phyloP scores from a whole-genome alignment of 2,797 vertebrate genomes.

The Eulemur coronatus region DNA sequence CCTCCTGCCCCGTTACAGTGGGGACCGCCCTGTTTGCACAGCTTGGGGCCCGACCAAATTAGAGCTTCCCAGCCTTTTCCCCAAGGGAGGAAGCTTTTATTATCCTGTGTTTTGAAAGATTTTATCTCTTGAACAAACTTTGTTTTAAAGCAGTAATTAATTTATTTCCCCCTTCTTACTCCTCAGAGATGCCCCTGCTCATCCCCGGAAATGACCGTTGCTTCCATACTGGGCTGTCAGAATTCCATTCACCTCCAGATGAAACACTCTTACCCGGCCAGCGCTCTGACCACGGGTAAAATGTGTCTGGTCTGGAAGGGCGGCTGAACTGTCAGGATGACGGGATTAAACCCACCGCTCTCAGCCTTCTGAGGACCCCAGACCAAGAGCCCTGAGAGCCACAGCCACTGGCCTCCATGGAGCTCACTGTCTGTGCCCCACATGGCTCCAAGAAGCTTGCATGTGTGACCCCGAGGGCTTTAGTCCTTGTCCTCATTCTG shows the following conservation, averaged over 20 bases:
- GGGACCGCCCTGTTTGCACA: background rate
- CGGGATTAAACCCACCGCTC: rapidly evolving
- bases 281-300: background rate
- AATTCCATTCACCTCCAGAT: background rate
- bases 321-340: background rate
- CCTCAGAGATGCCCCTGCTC: background rate
- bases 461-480: rapidly evolving
- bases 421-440: background rate
- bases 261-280: background rate
- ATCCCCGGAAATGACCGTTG: background rate
- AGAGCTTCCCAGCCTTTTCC: background rate
- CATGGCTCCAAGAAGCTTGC: rapidly evolving
- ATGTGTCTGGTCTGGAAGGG: background rate
- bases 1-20: background rate
- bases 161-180: background rate
- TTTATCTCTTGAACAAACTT: conserved; percentile 22
- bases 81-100: background rate
- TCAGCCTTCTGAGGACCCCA: background rate
- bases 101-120: background rate
- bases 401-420: rapidly evolving
- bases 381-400: background rate
- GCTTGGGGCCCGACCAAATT: background rate
- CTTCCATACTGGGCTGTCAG: background rate
- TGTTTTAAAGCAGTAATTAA: background rate
- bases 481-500: background rate